Evolutionary conservation across 35 echinoderm and acorn worm genomes (phyloP), one percentile per base, ranked within the genome.

Genomic region (Acanthaster planci): DNA sequence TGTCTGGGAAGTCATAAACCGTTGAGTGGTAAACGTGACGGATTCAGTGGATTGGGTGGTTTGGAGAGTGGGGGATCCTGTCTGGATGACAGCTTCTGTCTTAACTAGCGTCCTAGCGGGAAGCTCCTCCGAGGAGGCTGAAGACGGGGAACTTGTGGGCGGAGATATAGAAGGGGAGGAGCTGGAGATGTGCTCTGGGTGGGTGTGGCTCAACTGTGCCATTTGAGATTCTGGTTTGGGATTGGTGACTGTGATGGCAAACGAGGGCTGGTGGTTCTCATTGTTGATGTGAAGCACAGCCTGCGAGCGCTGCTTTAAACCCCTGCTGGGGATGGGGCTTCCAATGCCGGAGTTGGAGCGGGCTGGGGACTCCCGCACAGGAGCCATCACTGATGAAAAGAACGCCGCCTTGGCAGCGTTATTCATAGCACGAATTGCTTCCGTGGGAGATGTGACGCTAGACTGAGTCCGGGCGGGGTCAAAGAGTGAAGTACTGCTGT

Each of bases 341-440:
- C 50, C 32, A 23, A 57, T 83, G 54, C 32, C 84, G 38, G 47
- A 21, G 42, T 31, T 40, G 9, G 29, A 39, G 37, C 19, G 36
- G 47, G 19, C 1, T 39, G 85, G 6, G 19, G 38, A 35, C 35
- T 92, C 90, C 68, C 77, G 52, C 15, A 60, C 80, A 38, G 85
- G 90, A 34, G 90, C 52, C 18, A 84, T 80, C 60, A 90, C 30
- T 30, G 77, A 55, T 17, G 83, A 78, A 60, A 94, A 94, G 47
- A 95, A 95, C 44, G 84, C 84, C 22, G 79, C 37, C 52, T 83
- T 77, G 2, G 80, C 60, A 40, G 84, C 83, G 64, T 67, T 52
- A 76, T 94, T 94, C 37, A 80, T 39, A 60, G 92, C 88, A 82
- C 72, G 88, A n/a, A 95, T 21, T 77, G 93, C 89, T 35, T 90